Evolutionary conservation across 2,797 vertebrate genomes (phyloP), one percentile per base, ranked within the genome.

Genomic region (Cossypha polioptera): DNA sequence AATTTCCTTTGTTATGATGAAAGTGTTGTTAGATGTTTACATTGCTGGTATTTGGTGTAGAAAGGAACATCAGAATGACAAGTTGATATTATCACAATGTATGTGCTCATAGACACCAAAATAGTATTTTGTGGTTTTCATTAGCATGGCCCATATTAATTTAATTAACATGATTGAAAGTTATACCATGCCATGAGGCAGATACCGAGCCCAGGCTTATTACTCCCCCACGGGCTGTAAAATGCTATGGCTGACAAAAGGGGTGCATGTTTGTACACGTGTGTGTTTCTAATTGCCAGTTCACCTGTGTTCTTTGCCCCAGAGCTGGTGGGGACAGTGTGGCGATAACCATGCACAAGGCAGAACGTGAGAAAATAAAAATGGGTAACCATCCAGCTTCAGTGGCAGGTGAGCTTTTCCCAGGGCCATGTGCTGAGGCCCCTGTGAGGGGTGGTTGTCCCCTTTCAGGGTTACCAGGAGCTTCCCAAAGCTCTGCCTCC

Each of bases 151-250:
- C 75, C 94, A 93, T 95, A 97, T 97, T 97, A 97, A 97, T 96
- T 97, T 97, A 97, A 98, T 98, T 97, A 97, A 95, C 87, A 22
- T 96, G 95, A 97, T 96, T 95, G 96, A 97, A 96, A 96, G 94
- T 94, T 88, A 11, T 86, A 87, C 88, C 69, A 29, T 67, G 48
- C 58, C 68, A 86, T 6, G 85, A 96, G 71, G 93, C 69, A 94
- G 92, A 96, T 81, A 86, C 33, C 0, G 4, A 91, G 67, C 48
- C 67, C 51, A 71, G 69, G 76, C 66, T 88, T 93, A 72, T 93
- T 87, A 78, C 82, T 97, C 94, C 92, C 81, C 96, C 78, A 48
- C 22, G 90, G 83, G n/a, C 76, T 89, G 78, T 96, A 92, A 95
- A 96, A 89, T 9, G 28, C 79, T 67, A 5, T 2, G 22, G 47